A percentile compares a stretch with the other conserved stretches of the same genome.
Evolutionary conservation across 2,797 vertebrate genomes (phyloP).

Genomic region (Staurois parvus): DNA sequence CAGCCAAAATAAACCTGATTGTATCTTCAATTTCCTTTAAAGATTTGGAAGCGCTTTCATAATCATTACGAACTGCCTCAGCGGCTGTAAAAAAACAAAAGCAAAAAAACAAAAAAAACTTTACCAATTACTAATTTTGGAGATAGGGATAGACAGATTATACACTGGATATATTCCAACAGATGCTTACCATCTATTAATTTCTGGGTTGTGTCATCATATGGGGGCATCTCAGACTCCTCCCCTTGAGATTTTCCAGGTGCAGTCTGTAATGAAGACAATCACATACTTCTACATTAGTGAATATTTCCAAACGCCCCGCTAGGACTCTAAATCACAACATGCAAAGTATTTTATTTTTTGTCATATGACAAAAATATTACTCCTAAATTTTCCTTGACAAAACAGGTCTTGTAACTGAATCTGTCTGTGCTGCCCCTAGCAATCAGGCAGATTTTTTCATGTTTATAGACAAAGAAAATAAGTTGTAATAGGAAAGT

Average conservation of each 20-base stretch:
- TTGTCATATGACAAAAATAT: too few species aligned
- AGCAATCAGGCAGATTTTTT: too few species aligned
- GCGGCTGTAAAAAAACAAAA: slow-evolving; percentile 75
- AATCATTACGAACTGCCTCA: slow-evolving; percentile 84
- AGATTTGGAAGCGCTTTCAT: slow-evolving; percentile 82
- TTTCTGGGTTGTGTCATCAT: slow-evolving; percentile 81
- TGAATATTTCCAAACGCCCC: not conserved
- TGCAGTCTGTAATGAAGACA: slow-evolving; percentile 22
- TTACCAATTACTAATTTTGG: not conserved
- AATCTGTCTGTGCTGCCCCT: too few species aligned
- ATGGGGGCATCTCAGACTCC: slow-evolving; percentile 84
- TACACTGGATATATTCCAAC: not conserved
- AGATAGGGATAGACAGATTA: not conserved
- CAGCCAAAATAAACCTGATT: slow-evolving; percentile 75
- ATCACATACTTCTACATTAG: not conserved
- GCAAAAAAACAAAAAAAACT: not conserved
- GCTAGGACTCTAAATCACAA: too few species aligned
- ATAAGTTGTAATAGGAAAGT: too few species aligned
- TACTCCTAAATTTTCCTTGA: too few species aligned
- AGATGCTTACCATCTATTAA: slow-evolving; percentile 82
- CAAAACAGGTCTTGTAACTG: too few species aligned
- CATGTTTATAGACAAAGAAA: too few species aligned
- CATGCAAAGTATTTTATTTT: too few species aligned
- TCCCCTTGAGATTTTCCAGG: slow-evolving; percentile 74
- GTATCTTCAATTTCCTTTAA: slow-evolving; percentile 88